Evolutionary conservation across 1,140 invertebrate genomes (phyloP).

Genomic region (Amphibalanus amphitrite): DNA sequence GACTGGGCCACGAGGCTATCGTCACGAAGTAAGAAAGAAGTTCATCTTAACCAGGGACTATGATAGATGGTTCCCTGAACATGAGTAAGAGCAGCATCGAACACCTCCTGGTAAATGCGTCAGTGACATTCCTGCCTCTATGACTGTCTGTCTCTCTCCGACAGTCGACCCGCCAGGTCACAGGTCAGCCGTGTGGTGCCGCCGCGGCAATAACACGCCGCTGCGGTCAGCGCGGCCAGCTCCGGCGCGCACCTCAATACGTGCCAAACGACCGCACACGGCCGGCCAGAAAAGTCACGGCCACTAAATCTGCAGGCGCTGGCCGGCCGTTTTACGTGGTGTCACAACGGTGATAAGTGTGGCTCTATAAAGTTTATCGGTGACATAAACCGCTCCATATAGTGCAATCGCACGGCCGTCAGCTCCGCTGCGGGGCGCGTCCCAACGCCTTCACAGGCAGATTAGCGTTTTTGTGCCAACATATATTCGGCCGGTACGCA

Average conservation of each 20-base stretch:
- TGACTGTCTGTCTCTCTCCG: no score
- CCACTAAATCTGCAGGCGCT: neutral
- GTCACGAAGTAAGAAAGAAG: no score
- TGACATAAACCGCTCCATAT: slow-evolving; percentile 1
- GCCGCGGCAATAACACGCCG: neutral
- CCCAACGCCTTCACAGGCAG: neutral
- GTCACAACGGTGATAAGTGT: slow-evolving; percentile 1
- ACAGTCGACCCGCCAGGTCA: no score
- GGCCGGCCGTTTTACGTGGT: neutral
- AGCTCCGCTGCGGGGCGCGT: neutral
- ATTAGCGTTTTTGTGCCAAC: neutral
- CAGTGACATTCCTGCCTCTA: no score
- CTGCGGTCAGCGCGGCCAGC: neutral
- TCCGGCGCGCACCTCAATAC: no score
- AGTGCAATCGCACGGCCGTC: neutral
- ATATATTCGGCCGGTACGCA: neutral
- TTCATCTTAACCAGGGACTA: no score
- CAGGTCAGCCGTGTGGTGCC: no score
- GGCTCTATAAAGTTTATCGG: neutral
- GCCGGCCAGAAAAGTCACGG: neutral
- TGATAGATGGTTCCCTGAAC: no score
- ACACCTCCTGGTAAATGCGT: no score
- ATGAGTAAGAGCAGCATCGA: no score
- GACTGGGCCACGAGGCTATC: no score
- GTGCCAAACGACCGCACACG: no score